phyloP scores from a whole-genome alignment of 2,888 invertebrate genomes.

The Rhorus exstirpatorius region DNA sequence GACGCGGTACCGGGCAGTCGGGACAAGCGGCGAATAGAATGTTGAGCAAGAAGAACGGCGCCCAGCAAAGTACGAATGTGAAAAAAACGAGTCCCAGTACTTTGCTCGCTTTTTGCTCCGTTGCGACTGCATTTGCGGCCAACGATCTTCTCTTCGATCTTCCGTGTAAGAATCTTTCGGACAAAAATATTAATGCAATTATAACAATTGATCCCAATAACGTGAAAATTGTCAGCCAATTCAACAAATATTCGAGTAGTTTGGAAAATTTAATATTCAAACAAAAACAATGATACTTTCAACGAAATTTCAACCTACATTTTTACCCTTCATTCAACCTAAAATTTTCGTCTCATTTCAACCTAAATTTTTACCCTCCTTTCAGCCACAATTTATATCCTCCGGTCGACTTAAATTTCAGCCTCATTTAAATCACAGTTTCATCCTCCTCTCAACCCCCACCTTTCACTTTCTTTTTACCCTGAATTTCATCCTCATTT shows the following conservation, averaged over 20 bases:
- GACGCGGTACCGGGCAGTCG: constrained; percentile 91
- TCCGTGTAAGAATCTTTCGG: constrained; percentile 89
- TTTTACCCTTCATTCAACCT: too few relatives aligned
- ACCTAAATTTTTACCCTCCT: too few relatives aligned
- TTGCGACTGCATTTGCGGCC: constrained; percentile 94
- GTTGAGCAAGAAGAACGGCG: constrained; percentile 96
- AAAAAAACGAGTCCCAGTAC: constrained; percentile 96
- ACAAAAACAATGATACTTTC: too few relatives aligned
- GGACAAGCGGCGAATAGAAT: constrained; percentile 95
- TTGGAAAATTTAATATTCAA: too few relatives aligned
- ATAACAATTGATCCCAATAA: neutral
- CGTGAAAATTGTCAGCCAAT: neutral
- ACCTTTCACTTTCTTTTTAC: too few relatives aligned
- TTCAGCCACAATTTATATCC: too few relatives aligned
- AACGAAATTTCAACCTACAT: too few relatives aligned
- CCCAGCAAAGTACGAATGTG: constrained; percentile 97
- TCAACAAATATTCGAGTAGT: neutral
- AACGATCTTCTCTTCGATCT: constrained; percentile 90
- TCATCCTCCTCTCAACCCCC: too few relatives aligned
- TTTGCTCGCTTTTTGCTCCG: constrained; percentile 98
- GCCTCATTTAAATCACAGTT: too few relatives aligned
- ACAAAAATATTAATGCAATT: constrained; percentile 7
- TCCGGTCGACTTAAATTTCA: too few relatives aligned
- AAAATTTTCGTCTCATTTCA: too few relatives aligned
- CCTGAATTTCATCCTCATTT: too few relatives aligned